phyloP scores from a whole-genome alignment of 2,797 vertebrate genomes.

The Podargus strigoides region DNA sequence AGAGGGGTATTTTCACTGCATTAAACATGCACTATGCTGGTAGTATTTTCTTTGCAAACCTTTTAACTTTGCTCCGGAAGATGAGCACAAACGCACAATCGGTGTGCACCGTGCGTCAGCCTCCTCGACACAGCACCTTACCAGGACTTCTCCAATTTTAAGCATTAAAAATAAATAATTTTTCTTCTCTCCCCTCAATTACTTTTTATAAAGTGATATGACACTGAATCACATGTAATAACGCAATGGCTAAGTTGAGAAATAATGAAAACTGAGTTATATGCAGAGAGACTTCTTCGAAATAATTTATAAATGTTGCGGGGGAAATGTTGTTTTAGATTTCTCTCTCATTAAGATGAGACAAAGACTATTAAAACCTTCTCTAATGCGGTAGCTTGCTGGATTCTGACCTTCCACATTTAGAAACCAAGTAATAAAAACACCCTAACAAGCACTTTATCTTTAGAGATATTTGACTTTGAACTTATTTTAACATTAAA shows the following conservation, averaged over 20 bases:
- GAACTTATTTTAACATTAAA: constrained; percentile 76
- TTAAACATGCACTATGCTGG: constrained; percentile 39
- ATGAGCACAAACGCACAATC: constrained; percentile 43
- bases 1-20: neutral
- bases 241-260: neutral
- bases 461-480: constrained; percentile 74
- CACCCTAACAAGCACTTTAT: constrained; percentile 64
- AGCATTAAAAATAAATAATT: neutral
- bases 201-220: neutral
- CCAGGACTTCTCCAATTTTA: constrained; percentile 45
- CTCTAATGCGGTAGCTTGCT: constrained; percentile 64
- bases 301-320: constrained; percentile 41
- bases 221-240: neutral
- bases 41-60: constrained; percentile 28
- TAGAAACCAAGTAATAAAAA: constrained; percentile 70
- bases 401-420: constrained; percentile 76
- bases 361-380: constrained; percentile 69
- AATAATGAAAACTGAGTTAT: constrained; percentile 9
- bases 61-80: constrained; percentile 55
- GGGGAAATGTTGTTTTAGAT: constrained; percentile 45
- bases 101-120: constrained; percentile 11
- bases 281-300: neutral
- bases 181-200: constrained; percentile 13
- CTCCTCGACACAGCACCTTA: neutral
- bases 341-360: constrained; percentile 65